These are phyloP conservation scores for Sarcophilus harrisii DNA, from an alignment of 2,797 vertebrate species.

Conservation along the genomic window DNA sequence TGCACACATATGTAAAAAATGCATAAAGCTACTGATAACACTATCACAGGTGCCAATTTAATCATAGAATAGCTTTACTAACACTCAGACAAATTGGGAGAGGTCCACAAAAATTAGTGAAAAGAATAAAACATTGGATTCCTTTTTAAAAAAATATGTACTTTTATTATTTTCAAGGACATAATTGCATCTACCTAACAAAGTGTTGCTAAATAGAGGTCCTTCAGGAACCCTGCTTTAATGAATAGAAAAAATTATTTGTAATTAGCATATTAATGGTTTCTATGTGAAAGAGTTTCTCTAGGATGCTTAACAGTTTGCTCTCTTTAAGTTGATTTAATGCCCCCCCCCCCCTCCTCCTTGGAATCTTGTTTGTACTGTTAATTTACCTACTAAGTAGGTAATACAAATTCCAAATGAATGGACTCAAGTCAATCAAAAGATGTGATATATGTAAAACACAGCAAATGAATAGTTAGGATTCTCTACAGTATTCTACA, in stretches of 20 bases:
- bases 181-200: neutral
- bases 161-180: constrained; percentile 21
- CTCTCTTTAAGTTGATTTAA: constrained; percentile 27
- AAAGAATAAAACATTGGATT: neutral
- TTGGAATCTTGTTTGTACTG: constrained; percentile 20
- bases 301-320: constrained; percentile 21
- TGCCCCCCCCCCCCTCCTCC: neutral
- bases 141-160: neutral
- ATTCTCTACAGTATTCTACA: neutral
- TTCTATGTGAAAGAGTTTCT: constrained; percentile 44
- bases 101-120: neutral
- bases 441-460: neutral
- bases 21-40: neutral
- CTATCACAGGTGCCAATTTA: neutral
- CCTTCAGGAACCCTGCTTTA: constrained; percentile 10
- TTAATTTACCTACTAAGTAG: constrained; percentile 23
- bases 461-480: neutral
- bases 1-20: neutral
- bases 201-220: constrained; percentile 29
- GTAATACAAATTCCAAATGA: constrained; percentile 29
- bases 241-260: constrained; percentile 45
- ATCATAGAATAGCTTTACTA: constrained; percentile 32
- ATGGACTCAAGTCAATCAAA: constrained; percentile 33
- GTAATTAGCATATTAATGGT: constrained; percentile 29
- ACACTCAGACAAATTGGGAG: neutral